Base-by-base conservation (phyloP, 2,888 invertebrate species). In the Choreutis nemorana region DNA sequence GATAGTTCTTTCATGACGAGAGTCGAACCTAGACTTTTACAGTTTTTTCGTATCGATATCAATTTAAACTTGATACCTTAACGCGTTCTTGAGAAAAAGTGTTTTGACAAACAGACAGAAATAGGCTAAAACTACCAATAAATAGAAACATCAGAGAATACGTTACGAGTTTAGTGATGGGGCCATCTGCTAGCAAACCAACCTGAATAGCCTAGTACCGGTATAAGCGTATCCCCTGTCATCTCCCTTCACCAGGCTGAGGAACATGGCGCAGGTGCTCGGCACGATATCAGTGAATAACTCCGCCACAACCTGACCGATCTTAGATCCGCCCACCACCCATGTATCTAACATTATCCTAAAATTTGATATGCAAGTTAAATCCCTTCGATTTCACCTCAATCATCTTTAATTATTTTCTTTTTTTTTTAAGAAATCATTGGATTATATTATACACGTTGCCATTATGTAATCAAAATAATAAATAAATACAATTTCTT, bases 201-300 rank as follows among this genome's bases (percentile, higher is more conserved):
- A 73, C 78, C 75, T 66, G 34, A 73, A 78, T 30, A 78, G 49
- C 32, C 66, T 57, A 3, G 72, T 67, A 9, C 71, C 72, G 14
- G 42, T 45, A 30, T 78, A 78, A 0, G 67, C 72, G 37, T 65
- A 54, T 0, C 78, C 78, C 1, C 32, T 25, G 0, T 36, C 11
- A 33, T 68, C 65, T 4, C 78, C 78, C 31, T 52, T 62, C 4
- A 77, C 34, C 2, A 78, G 57, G 15, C 14, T 45, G 23, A 75
- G 26, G 40, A 78, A 78, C 16, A 77, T 37, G 14, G 60, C 51
- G 33, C 75, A 77, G 2, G 75, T 72, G 24, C 47, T 44, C 3
- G 78, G 78, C n/a, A 46, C 61, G 12, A 73, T 34, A 31, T 78
- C 77, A 4, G 36, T 60, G 42, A 78, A 78, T 23, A 78, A 43